phyloP scores from a whole-genome alignment of 2,797 vertebrate genomes.

The Helostoma temminkii region DNA sequence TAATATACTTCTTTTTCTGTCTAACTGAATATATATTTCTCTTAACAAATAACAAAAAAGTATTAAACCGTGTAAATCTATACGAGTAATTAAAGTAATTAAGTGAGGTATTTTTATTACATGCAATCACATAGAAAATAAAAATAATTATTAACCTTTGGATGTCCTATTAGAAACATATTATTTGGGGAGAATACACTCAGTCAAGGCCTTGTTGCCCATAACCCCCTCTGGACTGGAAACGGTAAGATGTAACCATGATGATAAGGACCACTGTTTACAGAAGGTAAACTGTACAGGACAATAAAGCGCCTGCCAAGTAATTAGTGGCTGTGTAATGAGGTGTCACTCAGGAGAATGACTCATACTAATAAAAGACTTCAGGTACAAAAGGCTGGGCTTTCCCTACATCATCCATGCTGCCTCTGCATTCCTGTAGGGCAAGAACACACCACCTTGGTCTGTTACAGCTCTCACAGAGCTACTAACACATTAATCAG shows the following conservation, averaged over 20 bases:
- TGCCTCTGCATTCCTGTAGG: constrained; percentile 20
- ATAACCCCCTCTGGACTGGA: constrained; percentile 6
- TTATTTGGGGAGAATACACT: constrained; percentile 10
- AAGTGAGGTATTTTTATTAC: constrained; percentile 70
- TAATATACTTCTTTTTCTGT: constrained; percentile 7
- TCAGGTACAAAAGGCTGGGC: constrained; percentile 53
- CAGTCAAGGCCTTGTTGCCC: constrained; percentile 10
- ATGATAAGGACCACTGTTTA: constrained; percentile 39
- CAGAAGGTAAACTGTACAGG: constrained; percentile 56
- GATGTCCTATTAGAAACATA: constrained; percentile 51
- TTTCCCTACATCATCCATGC: constrained; percentile 24
- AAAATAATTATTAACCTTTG: constrained; percentile 64
- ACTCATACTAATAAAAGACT: constrained; percentile 55
- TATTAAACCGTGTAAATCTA: constrained; percentile 61
- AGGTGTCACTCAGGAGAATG: constrained; percentile 66
- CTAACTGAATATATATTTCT: constrained; percentile 15
- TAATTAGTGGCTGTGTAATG: constrained; percentile 75
- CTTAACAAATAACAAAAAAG: constrained; percentile 6
- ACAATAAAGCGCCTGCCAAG: constrained; percentile 50
- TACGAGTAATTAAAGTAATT: constrained; percentile 50
- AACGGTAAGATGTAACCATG: constrained; percentile 54
- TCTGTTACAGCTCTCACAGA: constrained; percentile 43
- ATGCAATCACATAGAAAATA: constrained; percentile 47
- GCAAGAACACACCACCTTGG: constrained; percentile 42
- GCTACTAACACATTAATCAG: too few relatives aligned